Conservation (phyloP, 2,113 vertebrate species). For the Ochotona princeps region DNA sequence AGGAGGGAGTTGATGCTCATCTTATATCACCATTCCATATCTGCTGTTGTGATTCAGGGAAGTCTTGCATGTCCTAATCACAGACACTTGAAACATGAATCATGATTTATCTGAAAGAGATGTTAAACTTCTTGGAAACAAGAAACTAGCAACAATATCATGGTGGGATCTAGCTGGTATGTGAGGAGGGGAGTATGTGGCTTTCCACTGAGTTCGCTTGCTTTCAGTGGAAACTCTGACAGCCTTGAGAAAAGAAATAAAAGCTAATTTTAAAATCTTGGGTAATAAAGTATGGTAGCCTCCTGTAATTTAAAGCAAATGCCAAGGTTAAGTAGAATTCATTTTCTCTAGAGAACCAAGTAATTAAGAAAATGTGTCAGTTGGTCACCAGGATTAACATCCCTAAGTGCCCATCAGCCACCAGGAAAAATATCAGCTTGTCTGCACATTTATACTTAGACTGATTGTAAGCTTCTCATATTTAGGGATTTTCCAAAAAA, state of each 20-base stretch:
- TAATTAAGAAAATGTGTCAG: conserved; percentile 62
- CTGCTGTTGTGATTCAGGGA: neutral
- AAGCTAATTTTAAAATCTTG: conserved; percentile 41
- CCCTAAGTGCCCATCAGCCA: conserved; percentile 49
- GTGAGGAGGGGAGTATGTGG: neutral
- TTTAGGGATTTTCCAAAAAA: conserved; percentile 43
- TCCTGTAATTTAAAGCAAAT: conserved; percentile 60
- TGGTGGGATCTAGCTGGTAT: neutral
- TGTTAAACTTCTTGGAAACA: neutral
- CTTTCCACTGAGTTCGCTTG: neutral
- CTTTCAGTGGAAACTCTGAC: conserved; percentile 15
- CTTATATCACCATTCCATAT: neutral
- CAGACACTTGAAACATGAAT: conserved; percentile 19
- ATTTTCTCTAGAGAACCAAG: conserved; percentile 39
- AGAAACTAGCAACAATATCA: neutral
- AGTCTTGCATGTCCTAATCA: neutral
- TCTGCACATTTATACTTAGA: neutral
- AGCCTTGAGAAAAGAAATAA: neutral
- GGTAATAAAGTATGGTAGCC: conserved; percentile 5
- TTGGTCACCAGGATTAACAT: conserved; percentile 61
- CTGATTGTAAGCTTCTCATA: neutral
- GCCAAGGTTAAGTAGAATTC: conserved; percentile 38
- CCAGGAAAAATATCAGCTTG: neutral
- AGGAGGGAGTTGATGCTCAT: neutral
- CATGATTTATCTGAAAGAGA: neutral